A percentile compares a stretch with the other conserved stretches of the same genome.
Evolutionary conservation across 2,113 vertebrate species (phyloP).

Genomic region (Phalacrocorax pelagicus): DNA sequence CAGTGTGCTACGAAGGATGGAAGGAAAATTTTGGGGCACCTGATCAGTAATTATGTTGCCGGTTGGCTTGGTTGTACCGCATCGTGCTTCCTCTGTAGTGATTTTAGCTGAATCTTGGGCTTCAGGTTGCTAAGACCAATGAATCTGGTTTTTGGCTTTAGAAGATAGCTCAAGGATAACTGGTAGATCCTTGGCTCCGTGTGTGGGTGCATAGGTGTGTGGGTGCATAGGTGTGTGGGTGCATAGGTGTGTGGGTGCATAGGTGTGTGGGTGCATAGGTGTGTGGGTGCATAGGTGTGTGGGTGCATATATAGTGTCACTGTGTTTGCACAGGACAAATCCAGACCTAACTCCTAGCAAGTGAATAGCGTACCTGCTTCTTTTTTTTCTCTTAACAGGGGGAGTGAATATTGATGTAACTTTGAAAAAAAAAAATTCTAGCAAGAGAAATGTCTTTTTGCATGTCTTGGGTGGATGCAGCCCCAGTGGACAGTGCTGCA

Average conservation of each 20-base stretch:
- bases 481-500: background rate
- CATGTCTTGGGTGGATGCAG: background rate
- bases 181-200: background rate
- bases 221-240: no score
- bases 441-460: background rate
- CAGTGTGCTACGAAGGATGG: background rate
- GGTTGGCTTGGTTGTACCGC: background rate
- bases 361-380: background rate
- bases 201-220: background rate
- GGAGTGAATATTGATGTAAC: background rate
- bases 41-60: background rate
- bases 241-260: background rate
- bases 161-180: background rate
- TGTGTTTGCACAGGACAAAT: background rate
- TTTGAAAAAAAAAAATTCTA: background rate
- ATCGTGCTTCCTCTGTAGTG: background rate
- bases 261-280: background rate
- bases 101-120: background rate
- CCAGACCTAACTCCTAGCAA: background rate
- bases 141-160: background rate
- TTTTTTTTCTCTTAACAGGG: background rate
- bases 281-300: no score
- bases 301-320: background rate
- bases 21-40: background rate
- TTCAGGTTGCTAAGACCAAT: background rate